Base-by-base conservation (phyloP, 2,113 vertebrate genomes). In the Anolis carolinensis region DNA sequence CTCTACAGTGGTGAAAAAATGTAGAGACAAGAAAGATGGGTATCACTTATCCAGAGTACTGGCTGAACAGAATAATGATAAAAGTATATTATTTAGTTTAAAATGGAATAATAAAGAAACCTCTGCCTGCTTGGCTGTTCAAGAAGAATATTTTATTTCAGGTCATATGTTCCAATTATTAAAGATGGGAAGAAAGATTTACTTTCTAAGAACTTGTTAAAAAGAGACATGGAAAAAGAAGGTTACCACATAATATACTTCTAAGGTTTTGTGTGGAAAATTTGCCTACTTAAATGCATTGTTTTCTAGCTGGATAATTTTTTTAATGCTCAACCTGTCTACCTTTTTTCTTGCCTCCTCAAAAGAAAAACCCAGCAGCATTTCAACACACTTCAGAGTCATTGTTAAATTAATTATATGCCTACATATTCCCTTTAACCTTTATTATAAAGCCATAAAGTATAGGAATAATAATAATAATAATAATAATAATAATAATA, bases 11-110 rank as follows among this genome's bases (percentile, higher is more conserved):
- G 36, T 48, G 9, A 73, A 62, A 59, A 59, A 71, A 67, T 39
- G 27, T 5, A 20, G 11, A 80, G 30, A 81, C 39, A 30, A 72
- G 68, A 72, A 80, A 74, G 68, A 74, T 86, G 36, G 52, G 36
- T 65, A 86, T 52, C 52, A 85, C 65, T 79, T 79, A 85, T 85
- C 44, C 65, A 13, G 34, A 73, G 70, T 71, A 48, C 77, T 7
- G 52, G 68, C 30, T 80, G 84, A 63, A 50, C 52, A 73, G 78
- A 81, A 80, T 44, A 72, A 86, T 73, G 78, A 73, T 73, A 74
- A 63, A 72, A 86, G 36, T 36, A 81, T 81, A 73, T 80, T 73
- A 86, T 80, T 81, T 76, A 63, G 55, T 86, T 80, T 80, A 48
- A 86, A 86, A 81, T 50, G 70, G 68, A 32, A 86, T 81, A 63